Evolutionary conservation across 1,140 invertebrate species (phyloP).

Genomic region (Drosophila bocqueti): DNA sequence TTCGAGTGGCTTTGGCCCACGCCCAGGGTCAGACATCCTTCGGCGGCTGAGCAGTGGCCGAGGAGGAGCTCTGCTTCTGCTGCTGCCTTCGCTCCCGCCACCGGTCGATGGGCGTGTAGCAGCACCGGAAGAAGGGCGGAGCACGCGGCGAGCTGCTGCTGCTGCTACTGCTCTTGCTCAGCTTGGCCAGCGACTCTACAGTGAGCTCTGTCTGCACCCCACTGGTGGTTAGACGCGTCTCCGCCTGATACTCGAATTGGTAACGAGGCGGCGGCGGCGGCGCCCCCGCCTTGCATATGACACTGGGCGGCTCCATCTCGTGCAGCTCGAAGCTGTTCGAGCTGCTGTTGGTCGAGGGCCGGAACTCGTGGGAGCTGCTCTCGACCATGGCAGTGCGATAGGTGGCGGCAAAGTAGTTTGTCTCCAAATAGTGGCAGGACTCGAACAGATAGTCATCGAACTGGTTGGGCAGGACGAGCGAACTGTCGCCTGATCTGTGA

Average conservation of each 20-base stretch:
- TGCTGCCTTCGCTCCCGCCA: constrained; percentile 77
- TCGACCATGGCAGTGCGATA: constrained; percentile 85
- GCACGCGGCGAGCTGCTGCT: constrained; percentile 39
- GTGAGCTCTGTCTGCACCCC: constrained; percentile 81
- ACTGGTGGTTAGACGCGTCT: constrained; percentile 77
- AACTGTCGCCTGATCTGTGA: constrained; percentile 37
- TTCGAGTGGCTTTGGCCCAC: constrained; percentile 25
- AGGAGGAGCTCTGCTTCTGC: constrained; percentile 41
- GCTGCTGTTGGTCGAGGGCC: constrained; percentile 77
- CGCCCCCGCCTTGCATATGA: constrained; percentile 71
- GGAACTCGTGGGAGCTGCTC: constrained; percentile 81
- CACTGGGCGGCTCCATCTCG: constrained; percentile 74
- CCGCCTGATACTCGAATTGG: constrained; percentile 46
- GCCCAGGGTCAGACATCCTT: constrained; percentile 76
- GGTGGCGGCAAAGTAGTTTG: constrained; percentile 83
- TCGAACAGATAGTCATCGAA: constrained; percentile 84
- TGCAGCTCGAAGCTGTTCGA: constrained; percentile 80
- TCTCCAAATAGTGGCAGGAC: constrained; percentile 84
- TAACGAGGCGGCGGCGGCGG: constrained; percentile 58
- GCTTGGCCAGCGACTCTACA: constrained; percentile 67
- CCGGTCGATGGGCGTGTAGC: constrained; percentile 81
- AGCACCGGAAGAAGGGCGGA: constrained; percentile 80
- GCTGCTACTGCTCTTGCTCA: constrained; percentile 36
- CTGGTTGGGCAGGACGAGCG: constrained; percentile 61
- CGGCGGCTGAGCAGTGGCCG: constrained; percentile 17